A percentile compares a stretch with the other conserved stretches of the same genome.
Conservation (phyloP, 2,888 invertebrate species). For the Antheraea assamensis region DNA sequence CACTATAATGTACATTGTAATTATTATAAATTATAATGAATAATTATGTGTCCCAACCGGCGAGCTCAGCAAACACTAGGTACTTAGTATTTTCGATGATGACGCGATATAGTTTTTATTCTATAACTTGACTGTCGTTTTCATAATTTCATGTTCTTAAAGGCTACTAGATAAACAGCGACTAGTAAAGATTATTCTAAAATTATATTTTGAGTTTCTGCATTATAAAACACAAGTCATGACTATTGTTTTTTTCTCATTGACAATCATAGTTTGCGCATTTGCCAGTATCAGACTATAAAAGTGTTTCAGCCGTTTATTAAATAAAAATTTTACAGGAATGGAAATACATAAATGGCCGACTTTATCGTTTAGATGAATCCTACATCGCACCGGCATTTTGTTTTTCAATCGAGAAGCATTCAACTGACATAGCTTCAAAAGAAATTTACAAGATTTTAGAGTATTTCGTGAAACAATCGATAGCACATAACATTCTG, state of each 20-base stretch:
- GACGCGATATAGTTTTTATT: too few species aligned
- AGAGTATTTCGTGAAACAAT: constrained; percentile 80
- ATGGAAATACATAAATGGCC: constrained; percentile 76
- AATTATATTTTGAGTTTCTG: too few species aligned
- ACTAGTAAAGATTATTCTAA: too few species aligned
- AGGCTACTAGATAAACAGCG: too few species aligned
- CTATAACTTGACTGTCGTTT: too few species aligned
- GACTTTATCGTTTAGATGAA: constrained; percentile 71
- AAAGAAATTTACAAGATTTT: constrained; percentile 76
- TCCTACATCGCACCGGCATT: constrained; percentile 86
- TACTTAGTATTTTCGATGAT: too few species aligned
- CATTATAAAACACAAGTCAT: neutral
- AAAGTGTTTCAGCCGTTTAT: neutral
- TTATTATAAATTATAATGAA: too few species aligned
- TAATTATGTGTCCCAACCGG: too few species aligned
- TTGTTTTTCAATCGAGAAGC: constrained; percentile 82
- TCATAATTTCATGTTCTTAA: too few species aligned
- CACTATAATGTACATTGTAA: too few species aligned
- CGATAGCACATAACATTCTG: constrained; percentile 89
- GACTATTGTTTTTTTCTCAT: neutral
- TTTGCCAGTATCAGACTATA: neutral
- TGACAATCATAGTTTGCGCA: neutral
- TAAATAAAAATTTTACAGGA: constrained; percentile 58
- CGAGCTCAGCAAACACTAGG: too few species aligned
- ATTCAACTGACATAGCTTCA: constrained; percentile 47